Conservation (phyloP, 2,797 vertebrate species). For the Paguma larvata region DNA sequence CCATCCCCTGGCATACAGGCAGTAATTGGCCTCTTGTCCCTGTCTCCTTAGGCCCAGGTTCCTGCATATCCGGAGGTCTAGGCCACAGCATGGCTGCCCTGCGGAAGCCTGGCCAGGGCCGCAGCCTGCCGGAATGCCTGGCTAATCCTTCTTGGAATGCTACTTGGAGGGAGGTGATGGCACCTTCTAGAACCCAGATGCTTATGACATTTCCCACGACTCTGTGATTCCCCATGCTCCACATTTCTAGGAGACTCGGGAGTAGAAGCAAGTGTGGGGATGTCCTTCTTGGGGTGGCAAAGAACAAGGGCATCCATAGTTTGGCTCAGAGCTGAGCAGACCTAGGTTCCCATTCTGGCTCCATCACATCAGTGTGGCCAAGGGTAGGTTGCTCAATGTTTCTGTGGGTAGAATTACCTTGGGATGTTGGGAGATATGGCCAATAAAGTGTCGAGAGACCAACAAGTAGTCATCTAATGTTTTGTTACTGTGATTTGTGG, state of each 20-base stretch:
- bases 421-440: neutral
- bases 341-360: neutral
- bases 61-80: slow-evolving; percentile 85
- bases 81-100: neutral
- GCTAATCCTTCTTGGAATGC: neutral
- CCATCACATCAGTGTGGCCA: neutral
- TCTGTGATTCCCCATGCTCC: neutral
- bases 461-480: neutral
- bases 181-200: neutral
- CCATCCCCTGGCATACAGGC: neutral
- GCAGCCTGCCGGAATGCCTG: neutral
- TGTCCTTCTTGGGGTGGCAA: slow-evolving; percentile 5
- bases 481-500: neutral
- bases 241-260: neutral
- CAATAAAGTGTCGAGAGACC: slow-evolving; percentile 40
- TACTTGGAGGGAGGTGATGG: neutral
- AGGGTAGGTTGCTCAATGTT: neutral
- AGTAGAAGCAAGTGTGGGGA: neutral
- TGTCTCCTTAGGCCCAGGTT: slow-evolving; percentile 90
- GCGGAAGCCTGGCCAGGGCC: neutral
- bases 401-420: neutral
- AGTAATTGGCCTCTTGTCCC: neutral
- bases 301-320: neutral
- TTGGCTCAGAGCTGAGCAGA: neutral
- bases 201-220: neutral